Evolutionary conservation across 2,797 vertebrate genomes (phyloP), one percentile per base, ranked within the genome.

Genomic region (Lophius americanus): DNA sequence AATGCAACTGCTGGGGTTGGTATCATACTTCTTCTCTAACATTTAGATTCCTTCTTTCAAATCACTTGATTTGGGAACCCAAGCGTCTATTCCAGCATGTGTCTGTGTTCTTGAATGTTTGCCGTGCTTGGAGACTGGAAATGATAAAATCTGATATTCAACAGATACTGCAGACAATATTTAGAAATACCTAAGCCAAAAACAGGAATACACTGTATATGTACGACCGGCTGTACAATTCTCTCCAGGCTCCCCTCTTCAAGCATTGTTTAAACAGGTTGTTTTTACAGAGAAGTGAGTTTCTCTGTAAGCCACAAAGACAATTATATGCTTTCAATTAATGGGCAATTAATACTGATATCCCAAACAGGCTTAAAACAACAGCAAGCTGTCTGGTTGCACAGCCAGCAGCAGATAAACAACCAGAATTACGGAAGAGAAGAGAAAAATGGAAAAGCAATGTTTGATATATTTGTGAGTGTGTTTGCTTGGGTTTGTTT

Each of bases 271-370:
- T 50, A 36, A 51, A 44, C 33, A 72, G 53, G 23, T 42, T 51
- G 36, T 64, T 73, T 57, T 42, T 9, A 12, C 7, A 11, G 11
- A 42, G 52, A 61, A 51, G 9, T 6, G 14, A 53, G 51, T 42
- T 35, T 13, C 32, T 1, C 37, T 39, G 54, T 11, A 32, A 75
- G 57, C 72, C 13, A 64, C n/a, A 79, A 76, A 68, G 1, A 54
- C 32, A 47, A 35, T 9, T 37, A 13, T 32, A 10, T 53, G 10
- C 10, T 61, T 14, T 64, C 64, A 67, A 77, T 63, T 53, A 70
- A 51, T 12, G 55, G 14, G 53, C 70, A 81, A 77, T 83, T 77
- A 71, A 78, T 59, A 53, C 35, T 55, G 52, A 78, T 51, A 68
- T 59, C 43, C 63, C 39, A 11, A 42, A 51, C 41, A 57, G 37